Conservation (phyloP, 1,140 invertebrate genomes). For the Pseudomyrmex flavicornis region DNA sequence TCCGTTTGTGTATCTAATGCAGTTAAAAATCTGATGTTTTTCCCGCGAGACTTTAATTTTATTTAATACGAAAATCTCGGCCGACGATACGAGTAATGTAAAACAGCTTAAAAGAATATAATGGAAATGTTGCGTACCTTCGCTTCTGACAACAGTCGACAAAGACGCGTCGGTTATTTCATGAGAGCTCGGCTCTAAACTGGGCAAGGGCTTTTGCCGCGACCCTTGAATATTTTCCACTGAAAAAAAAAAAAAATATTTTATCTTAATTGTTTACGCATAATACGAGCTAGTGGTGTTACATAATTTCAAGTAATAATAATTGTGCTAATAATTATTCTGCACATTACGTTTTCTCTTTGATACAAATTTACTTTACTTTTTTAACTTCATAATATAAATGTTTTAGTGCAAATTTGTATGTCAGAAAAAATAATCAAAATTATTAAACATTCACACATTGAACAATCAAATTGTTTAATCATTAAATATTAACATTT, state of each 20-base stretch:
- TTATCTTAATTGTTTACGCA: constrained; percentile 20
- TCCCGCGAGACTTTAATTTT: constrained; percentile 11
- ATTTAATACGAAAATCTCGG: constrained; percentile 39
- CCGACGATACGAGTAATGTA: neutral
- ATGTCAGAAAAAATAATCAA: no score
- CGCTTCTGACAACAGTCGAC: constrained; percentile 60
- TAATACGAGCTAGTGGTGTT: no score
- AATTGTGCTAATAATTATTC: no score
- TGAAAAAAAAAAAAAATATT: constrained; percentile 56
- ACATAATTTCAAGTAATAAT: no score
- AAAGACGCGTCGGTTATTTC: constrained; percentile 68
- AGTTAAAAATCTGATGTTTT: constrained; percentile 21
- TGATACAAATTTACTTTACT: no score
- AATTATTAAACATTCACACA: neutral
- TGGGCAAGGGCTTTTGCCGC: constrained; percentile 66
- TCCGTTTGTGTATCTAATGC: neutral
- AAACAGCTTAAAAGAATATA: constrained; percentile 26
- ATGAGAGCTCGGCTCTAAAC: constrained; percentile 59
- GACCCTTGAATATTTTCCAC: constrained; percentile 72
- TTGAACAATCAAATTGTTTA: neutral
- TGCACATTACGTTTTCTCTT: no score
- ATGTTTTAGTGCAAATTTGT: no score
- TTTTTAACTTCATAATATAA: no score
- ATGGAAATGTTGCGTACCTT: constrained; percentile 63
- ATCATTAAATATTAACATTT: neutral